phyloP scores from a whole-genome alignment of 2,797 vertebrate genomes.

The Petrocephalus sullivani region DNA sequence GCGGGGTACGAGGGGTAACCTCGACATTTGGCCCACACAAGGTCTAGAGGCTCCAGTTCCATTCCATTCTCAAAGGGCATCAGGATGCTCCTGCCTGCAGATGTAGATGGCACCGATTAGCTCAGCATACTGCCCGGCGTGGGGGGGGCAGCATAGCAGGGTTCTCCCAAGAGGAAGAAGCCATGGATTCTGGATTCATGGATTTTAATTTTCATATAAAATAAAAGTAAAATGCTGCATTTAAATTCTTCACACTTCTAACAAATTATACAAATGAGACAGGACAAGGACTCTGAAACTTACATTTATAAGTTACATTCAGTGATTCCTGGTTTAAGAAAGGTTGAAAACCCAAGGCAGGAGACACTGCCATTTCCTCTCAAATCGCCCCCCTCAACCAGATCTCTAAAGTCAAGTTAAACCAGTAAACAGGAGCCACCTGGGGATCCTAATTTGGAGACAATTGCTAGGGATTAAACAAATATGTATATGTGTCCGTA shows the following conservation, averaged over 20 bases:
- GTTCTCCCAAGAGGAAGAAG: neutral
- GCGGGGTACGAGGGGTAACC: conserved; percentile 98
- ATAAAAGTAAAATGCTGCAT: neutral
- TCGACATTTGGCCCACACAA: conserved; percentile 97
- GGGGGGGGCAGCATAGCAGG: neutral
- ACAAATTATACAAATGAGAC: neutral
- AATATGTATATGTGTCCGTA: neutral
- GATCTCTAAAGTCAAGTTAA: neutral
- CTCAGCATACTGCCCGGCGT: neutral
- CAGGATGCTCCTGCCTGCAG: conserved; percentile 70
- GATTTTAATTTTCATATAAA: too few relatives aligned
- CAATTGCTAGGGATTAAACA: neutral
- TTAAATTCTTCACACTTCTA: neutral
- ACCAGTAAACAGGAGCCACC: neutral
- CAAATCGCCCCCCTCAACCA: neutral
- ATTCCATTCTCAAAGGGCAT: conserved; percentile 69
- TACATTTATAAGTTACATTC: neutral
- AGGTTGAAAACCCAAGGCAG: neutral
- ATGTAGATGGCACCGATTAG: neutral
- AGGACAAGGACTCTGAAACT: neutral
- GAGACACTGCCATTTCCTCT: neutral
- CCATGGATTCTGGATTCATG: neutral
- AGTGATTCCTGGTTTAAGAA: neutral
- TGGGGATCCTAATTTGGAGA: neutral
- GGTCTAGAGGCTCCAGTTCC: conserved; percentile 85